Base-by-base conservation (phyloP, 2,888 invertebrate genomes). In the Dasypolia templi region DNA sequence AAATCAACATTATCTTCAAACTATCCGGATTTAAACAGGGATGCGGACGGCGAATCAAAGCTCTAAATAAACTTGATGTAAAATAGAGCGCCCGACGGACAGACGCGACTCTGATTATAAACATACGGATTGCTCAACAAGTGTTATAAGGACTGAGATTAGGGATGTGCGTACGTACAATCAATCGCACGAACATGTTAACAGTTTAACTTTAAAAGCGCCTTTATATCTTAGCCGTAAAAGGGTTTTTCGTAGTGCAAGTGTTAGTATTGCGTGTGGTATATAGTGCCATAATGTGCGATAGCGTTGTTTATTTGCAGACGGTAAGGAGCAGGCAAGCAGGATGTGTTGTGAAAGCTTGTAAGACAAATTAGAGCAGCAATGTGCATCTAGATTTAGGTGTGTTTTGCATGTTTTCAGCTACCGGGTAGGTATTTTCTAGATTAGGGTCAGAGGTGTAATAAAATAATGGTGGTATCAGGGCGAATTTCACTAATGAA, bases 61-160 rank as follows among this genome's bases (percentile, higher is more conserved):
- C 70, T 75, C 53, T 79, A 73, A 72, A 64, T 51, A 80, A 75
- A 81, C 63, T 26, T 49, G 76, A 56, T 64, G 73, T 71, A 67
- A 81, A 82, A 79, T 84, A 79, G 75, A 78, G 58, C 77, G 71
- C 72, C 79, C 26, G 74, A 75, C 77, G 64, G 73, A 80, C 80
- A 76, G 77, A 74, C 72, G 59, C 68, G 73, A 69, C 78, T 71
- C 32, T 75, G 84, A 77, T 79, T 81, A 76, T 86, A 86, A 86
- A 81, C 85, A 83, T 66, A 61, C 51, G 64, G 64, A 77, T 79
- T 74, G 85, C 80, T 82, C 82, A 82, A 86, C 85, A 65, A 75
- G 75, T 81, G 81, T 74, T 70, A 68, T 71, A 63, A 72, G 58
- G 62, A 55, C 71, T 46, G 12, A 67, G 70, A 76, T 71, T 73